A percentile compares a stretch with the other conserved stretches of the same genome.
Evolutionary conservation across 1,140 invertebrate genomes (phyloP).

Genomic region (Battus philenor): DNA sequence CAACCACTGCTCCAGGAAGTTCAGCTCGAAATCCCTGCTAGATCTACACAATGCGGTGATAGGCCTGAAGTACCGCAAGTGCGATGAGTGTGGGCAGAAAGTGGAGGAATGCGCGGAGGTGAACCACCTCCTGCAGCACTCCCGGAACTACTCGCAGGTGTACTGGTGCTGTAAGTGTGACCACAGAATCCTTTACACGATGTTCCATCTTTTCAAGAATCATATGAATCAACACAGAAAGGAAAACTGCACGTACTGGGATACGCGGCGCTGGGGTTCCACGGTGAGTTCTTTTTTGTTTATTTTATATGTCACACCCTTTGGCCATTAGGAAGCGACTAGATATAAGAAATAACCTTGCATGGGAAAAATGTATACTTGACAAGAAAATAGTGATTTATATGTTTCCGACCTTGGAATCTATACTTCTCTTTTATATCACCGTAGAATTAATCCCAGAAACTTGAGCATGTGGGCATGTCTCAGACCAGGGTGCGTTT

Average conservation of each 20-base stretch:
- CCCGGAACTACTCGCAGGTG: not conserved
- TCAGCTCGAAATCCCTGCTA: not conserved
- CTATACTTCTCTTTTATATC: no score
- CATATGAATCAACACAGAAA: not conserved
- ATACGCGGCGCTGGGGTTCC: not conserved
- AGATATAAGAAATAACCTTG: no score
- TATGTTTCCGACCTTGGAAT: no score
- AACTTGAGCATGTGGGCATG: no score
- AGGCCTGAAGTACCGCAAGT: not conserved
- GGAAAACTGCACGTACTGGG: no score
- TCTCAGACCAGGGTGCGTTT: no score
- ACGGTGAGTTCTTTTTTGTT: not conserved
- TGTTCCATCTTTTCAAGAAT: not conserved
- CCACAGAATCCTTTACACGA: not conserved
- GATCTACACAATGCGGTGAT: not conserved
- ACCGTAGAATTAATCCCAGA: no score
- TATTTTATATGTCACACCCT: no score
- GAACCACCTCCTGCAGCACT: not conserved
- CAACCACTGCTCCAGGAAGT: not conserved
- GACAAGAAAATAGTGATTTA: no score
- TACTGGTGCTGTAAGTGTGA: not conserved
- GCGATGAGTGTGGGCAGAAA: not conserved
- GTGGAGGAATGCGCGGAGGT: not conserved
- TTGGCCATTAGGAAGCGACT: no score
- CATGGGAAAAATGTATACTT: no score